phyloP scores from a whole-genome alignment of 1,140 invertebrate species.

The Hirudo medicinalis region DNA sequence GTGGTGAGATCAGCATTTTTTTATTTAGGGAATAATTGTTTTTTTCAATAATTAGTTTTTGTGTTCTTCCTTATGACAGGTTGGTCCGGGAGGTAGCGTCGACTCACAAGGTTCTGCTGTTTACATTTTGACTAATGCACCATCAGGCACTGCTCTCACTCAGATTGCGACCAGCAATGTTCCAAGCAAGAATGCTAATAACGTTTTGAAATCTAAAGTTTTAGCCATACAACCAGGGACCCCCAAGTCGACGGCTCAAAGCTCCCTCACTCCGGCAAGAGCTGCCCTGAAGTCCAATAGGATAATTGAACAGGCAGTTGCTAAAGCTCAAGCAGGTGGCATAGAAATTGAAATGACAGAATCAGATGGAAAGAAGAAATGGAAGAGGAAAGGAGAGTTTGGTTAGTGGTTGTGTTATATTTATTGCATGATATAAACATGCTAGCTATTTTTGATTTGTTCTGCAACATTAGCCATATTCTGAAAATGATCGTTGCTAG shows the following conservation, averaged over 20 bases:
- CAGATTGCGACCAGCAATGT: not conserved
- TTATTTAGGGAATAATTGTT: not conserved
- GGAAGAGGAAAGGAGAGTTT: slow-evolving; percentile 6
- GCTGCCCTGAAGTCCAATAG: slow-evolving; percentile 8
- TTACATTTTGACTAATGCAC: slow-evolving; percentile 1
- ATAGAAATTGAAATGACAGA: slow-evolving; percentile 9
- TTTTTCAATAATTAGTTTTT: not conserved
- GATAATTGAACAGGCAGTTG: slow-evolving; percentile 11
- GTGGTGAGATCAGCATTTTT: not conserved
- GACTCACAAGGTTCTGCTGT: not conserved
- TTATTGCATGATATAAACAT: not conserved
- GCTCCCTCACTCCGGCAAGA: not conserved
- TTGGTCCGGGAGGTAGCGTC: not conserved
- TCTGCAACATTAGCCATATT: not conserved
- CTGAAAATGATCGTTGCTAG: too few relatives aligned
- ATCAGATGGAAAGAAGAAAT: slow-evolving; percentile 12
- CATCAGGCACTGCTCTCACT: slow-evolving; percentile 1
- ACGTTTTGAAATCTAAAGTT: too few relatives aligned
- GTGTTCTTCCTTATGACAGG: too few relatives aligned
- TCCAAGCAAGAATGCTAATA: not conserved
- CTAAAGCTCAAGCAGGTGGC: slow-evolving; percentile 5
- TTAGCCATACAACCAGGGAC: too few relatives aligned
- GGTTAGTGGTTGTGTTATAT: not conserved
- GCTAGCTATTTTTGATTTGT: not conserved
- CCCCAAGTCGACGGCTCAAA: too few relatives aligned